These are phyloP conservation scores for Dasyprocta punctata DNA, from an alignment of 2,113 vertebrate genomes.

Conservation along the genomic window DNA sequence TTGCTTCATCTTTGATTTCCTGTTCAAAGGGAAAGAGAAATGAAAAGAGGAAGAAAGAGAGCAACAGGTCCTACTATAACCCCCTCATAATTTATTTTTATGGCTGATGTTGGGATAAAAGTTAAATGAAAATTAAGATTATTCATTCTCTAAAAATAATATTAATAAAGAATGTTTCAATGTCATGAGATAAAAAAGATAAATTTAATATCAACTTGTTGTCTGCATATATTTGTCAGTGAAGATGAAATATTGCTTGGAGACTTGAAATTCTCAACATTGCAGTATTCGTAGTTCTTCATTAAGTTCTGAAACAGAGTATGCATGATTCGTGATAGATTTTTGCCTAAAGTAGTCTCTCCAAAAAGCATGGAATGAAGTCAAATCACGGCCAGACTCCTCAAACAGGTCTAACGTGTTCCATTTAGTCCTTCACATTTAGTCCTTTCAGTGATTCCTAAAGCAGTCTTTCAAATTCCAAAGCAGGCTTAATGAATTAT, in stretches of 20 bases:
- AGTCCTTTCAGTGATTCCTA: slow-evolving; percentile 36
- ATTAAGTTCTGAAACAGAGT: slow-evolving; percentile 72
- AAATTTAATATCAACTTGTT: slow-evolving; percentile 51
- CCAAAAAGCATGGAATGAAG: background rate
- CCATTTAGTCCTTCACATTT: slow-evolving; percentile 18
- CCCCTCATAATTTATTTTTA: slow-evolving; percentile 35
- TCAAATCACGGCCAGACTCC: background rate
- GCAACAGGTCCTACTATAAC: background rate
- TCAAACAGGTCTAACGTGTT: slow-evolving; percentile 24
- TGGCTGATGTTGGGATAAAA: background rate
- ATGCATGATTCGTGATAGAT: slow-evolving; percentile 49
- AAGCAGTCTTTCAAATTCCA: slow-evolving; percentile 50
- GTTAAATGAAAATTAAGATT: slow-evolving; percentile 32
- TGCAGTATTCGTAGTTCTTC: slow-evolving; percentile 35
- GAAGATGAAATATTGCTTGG: slow-evolving; percentile 50
- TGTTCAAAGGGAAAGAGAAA: background rate
- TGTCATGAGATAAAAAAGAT: slow-evolving; percentile 40
- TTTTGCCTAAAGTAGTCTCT: slow-evolving; percentile 45
- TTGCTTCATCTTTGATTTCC: background rate
- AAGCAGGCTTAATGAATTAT: slow-evolving; percentile 43
- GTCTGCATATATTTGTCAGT: slow-evolving; percentile 50
- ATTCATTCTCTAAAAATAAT: background rate
- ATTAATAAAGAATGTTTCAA: background rate
- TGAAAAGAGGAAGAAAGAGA: background rate
- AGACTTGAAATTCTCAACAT: slow-evolving; percentile 71